These are phyloP conservation scores for Exocentrus adspersus DNA, from an alignment of 2,888 invertebrate genomes.

Conservation along the genomic window DNA sequence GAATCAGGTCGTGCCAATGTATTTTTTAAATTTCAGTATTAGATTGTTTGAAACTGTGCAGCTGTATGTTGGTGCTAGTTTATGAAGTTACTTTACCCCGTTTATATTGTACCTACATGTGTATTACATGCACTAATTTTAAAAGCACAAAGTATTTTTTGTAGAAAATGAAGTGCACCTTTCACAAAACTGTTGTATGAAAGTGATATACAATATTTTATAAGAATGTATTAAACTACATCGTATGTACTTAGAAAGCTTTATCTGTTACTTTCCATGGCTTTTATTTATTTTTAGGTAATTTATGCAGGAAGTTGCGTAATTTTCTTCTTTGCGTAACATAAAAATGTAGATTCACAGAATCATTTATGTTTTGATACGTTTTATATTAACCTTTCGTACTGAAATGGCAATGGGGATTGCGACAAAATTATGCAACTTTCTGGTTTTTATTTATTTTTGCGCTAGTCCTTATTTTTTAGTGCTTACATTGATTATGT, in stretches of 20 bases:
- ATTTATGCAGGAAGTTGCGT: neutral
- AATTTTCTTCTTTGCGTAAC: neutral
- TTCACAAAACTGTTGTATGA: neutral
- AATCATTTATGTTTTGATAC: neutral
- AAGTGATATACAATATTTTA: neutral
- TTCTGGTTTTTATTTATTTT: slow-evolving; percentile 19
- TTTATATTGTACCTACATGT: no score
- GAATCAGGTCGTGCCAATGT: slow-evolving; percentile 23
- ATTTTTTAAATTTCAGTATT: no score
- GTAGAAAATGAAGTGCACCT: neutral
- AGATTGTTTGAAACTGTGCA: neutral
- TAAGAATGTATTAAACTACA: neutral
- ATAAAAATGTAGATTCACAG: neutral
- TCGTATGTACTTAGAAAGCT: slow-evolving; percentile 10
- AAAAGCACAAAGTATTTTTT: neutral
- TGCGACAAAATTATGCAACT: slow-evolving; percentile 8
- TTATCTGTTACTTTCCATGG: neutral
- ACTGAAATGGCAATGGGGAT: no score
- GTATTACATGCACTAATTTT: neutral
- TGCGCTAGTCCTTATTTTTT: slow-evolving; percentile 19
- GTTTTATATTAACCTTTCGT: neutral
- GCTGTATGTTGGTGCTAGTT: neutral
- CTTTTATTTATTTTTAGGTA: slow-evolving; percentile 13
- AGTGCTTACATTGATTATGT: slow-evolving; percentile 17
- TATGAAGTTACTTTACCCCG: no score